Evolutionary conservation across 2,797 vertebrate genomes (phyloP).

Genomic region (Jordanella pulchra): DNA sequence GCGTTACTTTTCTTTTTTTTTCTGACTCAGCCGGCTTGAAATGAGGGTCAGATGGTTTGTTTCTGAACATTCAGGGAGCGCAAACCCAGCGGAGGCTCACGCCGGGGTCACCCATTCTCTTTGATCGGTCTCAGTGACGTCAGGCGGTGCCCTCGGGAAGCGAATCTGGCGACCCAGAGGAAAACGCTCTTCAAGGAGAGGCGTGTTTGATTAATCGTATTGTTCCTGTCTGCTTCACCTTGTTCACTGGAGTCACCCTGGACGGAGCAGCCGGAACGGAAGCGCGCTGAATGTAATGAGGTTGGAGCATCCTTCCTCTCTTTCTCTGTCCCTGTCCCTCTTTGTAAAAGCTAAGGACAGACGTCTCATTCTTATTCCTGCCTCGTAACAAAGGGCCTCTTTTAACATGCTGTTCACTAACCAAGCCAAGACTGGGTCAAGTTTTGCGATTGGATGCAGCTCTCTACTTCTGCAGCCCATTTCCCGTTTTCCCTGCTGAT

Average conservation of each 20-base stretch:
- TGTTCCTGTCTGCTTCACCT: constrained; percentile 78
- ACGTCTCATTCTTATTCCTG: constrained; percentile 54
- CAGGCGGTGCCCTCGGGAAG: constrained; percentile 72
- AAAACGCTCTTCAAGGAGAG: constrained; percentile 73
- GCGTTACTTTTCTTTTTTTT: constrained; percentile 34
- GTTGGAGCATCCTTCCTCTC: constrained; percentile 74
- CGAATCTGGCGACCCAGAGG: constrained; percentile 62
- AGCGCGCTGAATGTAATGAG: constrained; percentile 78
- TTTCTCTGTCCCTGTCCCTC: constrained; percentile 42
- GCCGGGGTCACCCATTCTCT: constrained; percentile 61
- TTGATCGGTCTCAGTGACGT: constrained; percentile 64
- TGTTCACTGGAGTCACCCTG: constrained; percentile 71
- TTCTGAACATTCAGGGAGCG: constrained; percentile 34
- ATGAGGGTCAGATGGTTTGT: constrained; percentile 59
- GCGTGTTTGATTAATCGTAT: constrained; percentile 80
- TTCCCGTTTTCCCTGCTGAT: constrained; percentile 23
- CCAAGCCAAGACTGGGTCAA: constrained; percentile 27
- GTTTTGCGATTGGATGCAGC: constrained; percentile 9
- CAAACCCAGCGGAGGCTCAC: constrained; percentile 41
- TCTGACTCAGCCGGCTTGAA: constrained; percentile 27
- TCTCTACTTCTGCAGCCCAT: constrained; percentile 11
- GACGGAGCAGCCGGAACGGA: constrained; percentile 70
- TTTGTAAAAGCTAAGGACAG: constrained; percentile 54
- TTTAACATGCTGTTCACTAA: constrained; percentile 35
- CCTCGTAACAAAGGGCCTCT: constrained; percentile 57